phyloP scores from a whole-genome alignment of 2,113 vertebrate genomes.

The Sinocyclocheilus maitianheensis region DNA sequence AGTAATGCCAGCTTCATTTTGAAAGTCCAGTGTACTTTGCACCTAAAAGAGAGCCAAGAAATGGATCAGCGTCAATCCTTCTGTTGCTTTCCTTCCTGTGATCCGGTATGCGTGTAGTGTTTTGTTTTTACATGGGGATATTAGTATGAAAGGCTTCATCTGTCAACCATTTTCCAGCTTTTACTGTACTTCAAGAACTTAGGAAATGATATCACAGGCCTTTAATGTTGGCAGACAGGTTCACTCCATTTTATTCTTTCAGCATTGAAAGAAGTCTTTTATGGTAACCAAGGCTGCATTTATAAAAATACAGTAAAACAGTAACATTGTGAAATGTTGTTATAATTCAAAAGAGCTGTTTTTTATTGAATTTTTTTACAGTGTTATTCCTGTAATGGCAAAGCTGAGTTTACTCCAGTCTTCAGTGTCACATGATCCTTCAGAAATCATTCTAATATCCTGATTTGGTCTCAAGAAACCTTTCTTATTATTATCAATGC shows the following conservation, averaged over 20 bases:
- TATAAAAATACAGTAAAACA: neutral
- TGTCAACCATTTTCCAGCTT: slow-evolving; percentile 32
- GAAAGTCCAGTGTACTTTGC: slow-evolving; percentile 30
- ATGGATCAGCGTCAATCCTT: neutral
- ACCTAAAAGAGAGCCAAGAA: slow-evolving; percentile 27
- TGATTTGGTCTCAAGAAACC: neutral
- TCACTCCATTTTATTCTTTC: slow-evolving; percentile 19
- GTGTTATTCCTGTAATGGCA: neutral
- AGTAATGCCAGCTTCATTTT: slow-evolving; percentile 38
- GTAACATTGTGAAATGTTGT: neutral
- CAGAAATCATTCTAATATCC: neutral
- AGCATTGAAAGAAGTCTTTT: neutral
- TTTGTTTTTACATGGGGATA: slow-evolving; percentile 44
- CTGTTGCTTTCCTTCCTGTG: slow-evolving; percentile 31
- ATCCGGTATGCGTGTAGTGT: neutral
- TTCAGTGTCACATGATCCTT: neutral
- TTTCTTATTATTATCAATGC: neutral
- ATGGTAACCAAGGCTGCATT: neutral
- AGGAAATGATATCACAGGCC: slow-evolving; percentile 41
- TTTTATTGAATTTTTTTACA: neutral
- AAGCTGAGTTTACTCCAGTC: neutral
- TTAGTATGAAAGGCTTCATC: slow-evolving; percentile 41
- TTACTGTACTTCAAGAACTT: slow-evolving; percentile 36
- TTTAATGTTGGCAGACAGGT: slow-evolving; percentile 44
- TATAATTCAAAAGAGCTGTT: neutral